These are phyloP conservation scores for Euphydryas editha DNA, from an alignment of 2,888 invertebrate species.

Conservation along the genomic window DNA sequence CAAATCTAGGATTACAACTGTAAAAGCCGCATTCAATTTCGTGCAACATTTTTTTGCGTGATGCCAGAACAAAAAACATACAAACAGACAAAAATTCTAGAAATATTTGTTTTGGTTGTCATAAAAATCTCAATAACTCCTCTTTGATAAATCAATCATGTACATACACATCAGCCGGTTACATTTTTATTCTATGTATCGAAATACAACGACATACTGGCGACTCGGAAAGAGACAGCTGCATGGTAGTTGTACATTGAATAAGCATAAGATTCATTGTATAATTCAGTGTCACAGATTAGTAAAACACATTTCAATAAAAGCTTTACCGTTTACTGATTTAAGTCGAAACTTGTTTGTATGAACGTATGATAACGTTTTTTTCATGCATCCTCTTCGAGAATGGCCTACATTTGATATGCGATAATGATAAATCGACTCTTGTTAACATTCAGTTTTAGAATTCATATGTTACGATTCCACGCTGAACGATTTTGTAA, in stretches of 20 bases:
- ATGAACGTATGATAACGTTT: neutral
- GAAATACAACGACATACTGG: neutral
- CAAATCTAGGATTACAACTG: no score
- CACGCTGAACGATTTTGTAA: neutral
- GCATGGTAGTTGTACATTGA: neutral
- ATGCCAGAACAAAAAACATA: no score
- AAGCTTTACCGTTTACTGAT: neutral
- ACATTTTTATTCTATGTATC: no score
- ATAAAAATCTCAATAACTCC: no score
- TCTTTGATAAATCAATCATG: no score
- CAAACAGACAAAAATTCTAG: no score
- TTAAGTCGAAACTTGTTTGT: neutral
- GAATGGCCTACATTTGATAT: slow-evolving; percentile 24
- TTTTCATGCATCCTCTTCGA: slow-evolving; percentile 19
- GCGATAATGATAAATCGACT: slow-evolving; percentile 23
- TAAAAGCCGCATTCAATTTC: no score
- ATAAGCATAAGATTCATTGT: slow-evolving; percentile 6
- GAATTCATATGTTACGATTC: slow-evolving; percentile 7
- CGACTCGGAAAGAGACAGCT: slow-evolving; percentile 2
- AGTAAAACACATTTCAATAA: neutral
- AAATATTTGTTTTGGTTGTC: no score
- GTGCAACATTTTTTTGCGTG: no score
- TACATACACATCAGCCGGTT: no score
- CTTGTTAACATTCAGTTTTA: slow-evolving; percentile 5
- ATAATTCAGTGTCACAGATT: slow-evolving; percentile 6